These are phyloP conservation scores for Hedya salicella DNA, from an alignment of 2,888 invertebrate genomes.

Conservation along the genomic window DNA sequence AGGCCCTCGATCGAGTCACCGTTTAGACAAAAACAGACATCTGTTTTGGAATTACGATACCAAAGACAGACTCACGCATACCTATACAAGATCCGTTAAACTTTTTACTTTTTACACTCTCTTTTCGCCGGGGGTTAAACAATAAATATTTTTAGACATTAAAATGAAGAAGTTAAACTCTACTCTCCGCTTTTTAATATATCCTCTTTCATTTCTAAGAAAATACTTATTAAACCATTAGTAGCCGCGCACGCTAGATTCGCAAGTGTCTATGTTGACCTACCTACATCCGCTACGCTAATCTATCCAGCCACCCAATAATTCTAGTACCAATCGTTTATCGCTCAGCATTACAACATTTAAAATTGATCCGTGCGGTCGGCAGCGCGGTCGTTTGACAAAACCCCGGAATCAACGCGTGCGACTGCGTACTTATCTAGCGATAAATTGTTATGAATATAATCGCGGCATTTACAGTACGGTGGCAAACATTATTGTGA, in stretches of 20 bases:
- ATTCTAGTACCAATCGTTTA: constrained; percentile 11
- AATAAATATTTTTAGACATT: too few species aligned
- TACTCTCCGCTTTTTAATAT: too few species aligned
- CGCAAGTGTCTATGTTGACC: background rate
- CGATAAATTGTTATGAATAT: constrained; percentile 14
- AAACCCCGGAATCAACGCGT: background rate
- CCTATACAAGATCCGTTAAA: too few species aligned
- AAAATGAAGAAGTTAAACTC: too few species aligned
- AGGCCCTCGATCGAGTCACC: too few species aligned
- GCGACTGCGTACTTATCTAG: constrained; percentile 2
- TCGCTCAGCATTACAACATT: constrained; percentile 20
- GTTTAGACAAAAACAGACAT: too few species aligned
- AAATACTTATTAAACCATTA: too few species aligned
- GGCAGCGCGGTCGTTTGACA: constrained; percentile 16
- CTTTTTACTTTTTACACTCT: too few species aligned
- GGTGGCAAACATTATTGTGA: constrained; percentile 35
- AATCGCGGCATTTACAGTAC: background rate
- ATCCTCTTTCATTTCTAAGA: too few species aligned
- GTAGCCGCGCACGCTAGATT: background rate
- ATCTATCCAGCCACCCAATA: constrained; percentile 16
- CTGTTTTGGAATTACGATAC: too few species aligned
- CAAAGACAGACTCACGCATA: too few species aligned
- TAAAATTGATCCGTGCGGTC: constrained; percentile 19
- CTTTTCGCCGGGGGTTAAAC: too few species aligned
- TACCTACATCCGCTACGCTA: constrained; percentile 9